Percentiles rank a stretch among this genome's conserved stretches.
Conservation (phyloP, 1,140 invertebrate genomes). For the Lerema accius region DNA sequence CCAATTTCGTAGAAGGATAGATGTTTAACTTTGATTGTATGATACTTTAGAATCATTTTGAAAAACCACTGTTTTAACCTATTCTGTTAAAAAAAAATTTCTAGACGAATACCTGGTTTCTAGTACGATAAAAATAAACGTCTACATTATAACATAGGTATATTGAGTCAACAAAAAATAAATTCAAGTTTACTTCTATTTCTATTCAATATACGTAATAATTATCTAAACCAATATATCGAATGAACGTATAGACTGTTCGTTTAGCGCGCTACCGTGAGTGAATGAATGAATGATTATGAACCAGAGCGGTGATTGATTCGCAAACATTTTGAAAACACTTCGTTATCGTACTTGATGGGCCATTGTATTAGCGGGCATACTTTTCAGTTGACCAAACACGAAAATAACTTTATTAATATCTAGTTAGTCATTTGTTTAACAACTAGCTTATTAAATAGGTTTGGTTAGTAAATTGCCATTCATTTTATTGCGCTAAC, state of each 20-base stretch:
- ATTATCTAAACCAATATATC: background rate
- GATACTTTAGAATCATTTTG: too few species aligned
- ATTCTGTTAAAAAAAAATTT: too few species aligned
- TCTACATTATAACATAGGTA: too few species aligned
- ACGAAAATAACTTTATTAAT: conserved; percentile 15
- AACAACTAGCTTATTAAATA: background rate
- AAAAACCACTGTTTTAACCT: too few species aligned
- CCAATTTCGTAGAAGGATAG: too few species aligned
- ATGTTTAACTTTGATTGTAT: too few species aligned
- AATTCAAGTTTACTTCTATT: too few species aligned
- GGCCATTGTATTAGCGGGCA: conserved; percentile 40
- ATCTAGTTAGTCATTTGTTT: conserved; percentile 17
- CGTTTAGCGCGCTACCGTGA: conserved; percentile 1
- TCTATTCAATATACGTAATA: too few species aligned
- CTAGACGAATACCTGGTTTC: too few species aligned
- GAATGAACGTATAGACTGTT: background rate
- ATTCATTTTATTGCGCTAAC: too few species aligned
- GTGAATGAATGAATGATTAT: conserved; percentile 36
- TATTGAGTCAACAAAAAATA: too few species aligned
- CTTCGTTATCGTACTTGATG: conserved; percentile 50
- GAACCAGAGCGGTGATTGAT: conserved; percentile 56
- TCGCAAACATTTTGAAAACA: conserved; percentile 53
- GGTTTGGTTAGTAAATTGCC: background rate
- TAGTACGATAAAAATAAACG: too few species aligned
- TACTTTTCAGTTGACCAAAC: conserved; percentile 22